phyloP scores from a whole-genome alignment of 2,113 vertebrate species.

The Toxostoma redivivum region DNA sequence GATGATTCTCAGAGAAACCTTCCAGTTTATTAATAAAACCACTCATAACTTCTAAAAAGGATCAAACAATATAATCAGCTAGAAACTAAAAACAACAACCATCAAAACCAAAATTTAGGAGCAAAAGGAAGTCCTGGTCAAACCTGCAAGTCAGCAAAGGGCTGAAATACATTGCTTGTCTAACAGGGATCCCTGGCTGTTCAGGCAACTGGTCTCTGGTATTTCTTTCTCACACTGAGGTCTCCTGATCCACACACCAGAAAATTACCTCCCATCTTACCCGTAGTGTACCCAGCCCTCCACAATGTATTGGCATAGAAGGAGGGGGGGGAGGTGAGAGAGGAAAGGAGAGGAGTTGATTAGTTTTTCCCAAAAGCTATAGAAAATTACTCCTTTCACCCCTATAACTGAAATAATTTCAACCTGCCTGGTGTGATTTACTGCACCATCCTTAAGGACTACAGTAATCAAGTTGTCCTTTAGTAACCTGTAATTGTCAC shows the following conservation, averaged over 20 bases:
- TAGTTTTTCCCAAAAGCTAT: not conserved
- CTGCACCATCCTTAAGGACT: not conserved
- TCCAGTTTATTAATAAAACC: not conserved
- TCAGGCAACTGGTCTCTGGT: not conserved
- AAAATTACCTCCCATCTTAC: not conserved
- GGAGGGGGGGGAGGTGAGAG: rapidly evolving
- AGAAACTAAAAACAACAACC: not conserved
- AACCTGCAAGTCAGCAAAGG: not conserved
- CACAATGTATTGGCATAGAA: not conserved
- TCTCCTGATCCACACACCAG: not conserved
- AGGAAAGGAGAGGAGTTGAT: not conserved
- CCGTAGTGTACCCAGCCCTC: not conserved
- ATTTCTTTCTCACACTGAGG: not conserved
- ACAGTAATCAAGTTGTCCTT: not conserved
- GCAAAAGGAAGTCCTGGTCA: not conserved
- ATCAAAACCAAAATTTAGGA: not conserved
- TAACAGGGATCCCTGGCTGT: not conserved
- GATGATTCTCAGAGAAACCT: not conserved
- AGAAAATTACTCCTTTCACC: not conserved
- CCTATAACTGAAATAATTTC: not conserved
- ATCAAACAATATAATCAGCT: not conserved
- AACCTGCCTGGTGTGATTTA: not conserved
- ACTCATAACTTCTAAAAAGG: not conserved
- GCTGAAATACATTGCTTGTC: not conserved
- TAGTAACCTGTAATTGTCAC: not conserved